Percentiles rank a stretch among this genome's conserved stretches.
phyloP scores from a whole-genome alignment of 2,797 vertebrate species.

The Gymnocypris eckloni region DNA sequence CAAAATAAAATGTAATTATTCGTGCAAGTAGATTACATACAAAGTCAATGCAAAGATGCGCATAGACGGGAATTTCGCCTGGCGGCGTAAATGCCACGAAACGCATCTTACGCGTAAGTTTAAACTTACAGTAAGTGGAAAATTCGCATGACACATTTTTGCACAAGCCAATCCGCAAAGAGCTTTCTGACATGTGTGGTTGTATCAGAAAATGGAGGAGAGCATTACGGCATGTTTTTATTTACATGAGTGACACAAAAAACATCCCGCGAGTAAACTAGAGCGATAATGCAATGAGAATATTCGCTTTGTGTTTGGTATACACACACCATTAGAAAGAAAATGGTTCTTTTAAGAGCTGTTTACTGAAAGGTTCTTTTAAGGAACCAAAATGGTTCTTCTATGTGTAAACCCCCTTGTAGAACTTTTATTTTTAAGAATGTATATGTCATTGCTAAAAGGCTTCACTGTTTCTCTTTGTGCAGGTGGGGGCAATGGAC shows the following conservation, averaged over 20 bases:
- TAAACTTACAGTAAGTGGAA: not conserved
- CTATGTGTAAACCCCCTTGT: not conserved
- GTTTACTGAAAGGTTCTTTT: too few species aligned
- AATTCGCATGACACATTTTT: not conserved
- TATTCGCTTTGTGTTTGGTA: not conserved
- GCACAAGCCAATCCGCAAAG: not conserved
- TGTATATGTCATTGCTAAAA: not conserved
- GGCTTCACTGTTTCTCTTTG: not conserved
- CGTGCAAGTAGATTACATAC: too few species aligned
- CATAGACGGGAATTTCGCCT: too few species aligned
- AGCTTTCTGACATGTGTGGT: not conserved
- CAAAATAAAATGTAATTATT: not conserved
- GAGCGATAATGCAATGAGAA: not conserved
- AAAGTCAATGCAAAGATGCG: too few species aligned
- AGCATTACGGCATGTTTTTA: too few species aligned
- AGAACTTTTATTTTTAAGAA: not conserved
- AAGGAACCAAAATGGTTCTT: not conserved
- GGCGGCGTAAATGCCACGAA: too few species aligned
- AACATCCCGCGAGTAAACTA: not conserved
- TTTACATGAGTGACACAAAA: not conserved
- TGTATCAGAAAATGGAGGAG: not conserved
- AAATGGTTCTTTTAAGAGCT: too few species aligned
- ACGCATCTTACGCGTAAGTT: not conserved
- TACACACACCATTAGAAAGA: not conserved
- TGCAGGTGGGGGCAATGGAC: conserved; percentile 84